Evolutionary conservation across 2,797 vertebrate species (phyloP), one percentile per base, ranked within the genome.

Genomic region (Trichosurus vulpecula): DNA sequence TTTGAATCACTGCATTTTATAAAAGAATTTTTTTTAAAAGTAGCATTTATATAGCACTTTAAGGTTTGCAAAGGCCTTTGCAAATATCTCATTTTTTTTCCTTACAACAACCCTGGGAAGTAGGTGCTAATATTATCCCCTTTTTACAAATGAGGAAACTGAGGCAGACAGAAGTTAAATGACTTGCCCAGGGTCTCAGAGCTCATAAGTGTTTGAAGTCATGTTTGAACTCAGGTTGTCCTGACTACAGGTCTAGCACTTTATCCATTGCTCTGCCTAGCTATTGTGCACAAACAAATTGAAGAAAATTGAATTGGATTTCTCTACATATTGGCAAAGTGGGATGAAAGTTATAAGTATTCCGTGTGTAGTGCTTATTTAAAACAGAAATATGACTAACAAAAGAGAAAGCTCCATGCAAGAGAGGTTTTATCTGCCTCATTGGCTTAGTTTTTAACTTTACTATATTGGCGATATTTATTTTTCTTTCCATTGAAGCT

Each of bases 1-100:
- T 92, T 97, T 95, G 19, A 94, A 92, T 93, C 29, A 54, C 11
- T 8, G 55, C 90, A 1, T 90, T 94, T 56, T 92, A 91, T 54
- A 93, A 54, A 31, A 93, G n/a, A 22, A 95, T n/a, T n/a, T n/a
- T 81, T 93, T 90, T 90, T 16, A 47, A 47, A 41, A 81, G 22
- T 47, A 47, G 2, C n/a, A 12, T 47, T 27, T 81, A 3, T 47
- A 81, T 22, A 47, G 3, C 8, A 47, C 41, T 47, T 47, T 81
- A 81, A 41, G 3, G 22, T 81, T 81, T 81, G 8, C 41, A 81
- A 47, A 47, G 41, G 13, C 16, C 74, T 81, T 81, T 47, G 74
- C 16, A 47, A 25, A 81, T 25, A 81, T 47, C n/a, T 47, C 16
- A 41, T 74, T 74, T 81, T 66, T 27, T 41, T 41, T 12, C 35